Evolutionary conservation across 2,888 invertebrate genomes (phyloP).

Genomic region (Chrysolina haemoptera): DNA sequence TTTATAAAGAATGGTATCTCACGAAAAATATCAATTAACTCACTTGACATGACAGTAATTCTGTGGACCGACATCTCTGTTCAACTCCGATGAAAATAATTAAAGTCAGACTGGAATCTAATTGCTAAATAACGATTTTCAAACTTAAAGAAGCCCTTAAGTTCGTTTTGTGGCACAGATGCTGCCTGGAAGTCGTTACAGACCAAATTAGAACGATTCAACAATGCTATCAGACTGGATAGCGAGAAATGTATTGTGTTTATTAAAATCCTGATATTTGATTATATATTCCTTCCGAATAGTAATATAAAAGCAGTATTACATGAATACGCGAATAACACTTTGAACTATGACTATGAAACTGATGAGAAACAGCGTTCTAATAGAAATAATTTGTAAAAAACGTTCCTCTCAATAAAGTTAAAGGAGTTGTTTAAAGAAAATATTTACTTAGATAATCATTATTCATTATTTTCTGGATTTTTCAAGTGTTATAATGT

Average conservation of each 20-base stretch:
- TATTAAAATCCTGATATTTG: neutral
- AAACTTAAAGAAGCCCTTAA: slow-evolving; percentile 31
- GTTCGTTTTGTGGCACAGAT: slow-evolving; percentile 49
- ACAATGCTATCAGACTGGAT: slow-evolving; percentile 51
- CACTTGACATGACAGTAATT: slow-evolving; percentile 9
- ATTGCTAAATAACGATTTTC: slow-evolving; percentile 52
- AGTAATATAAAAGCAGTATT: neutral
- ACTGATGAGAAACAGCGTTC: too few species aligned
- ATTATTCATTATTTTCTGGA: too few species aligned
- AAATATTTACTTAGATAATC: too few species aligned
- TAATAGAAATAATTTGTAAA: too few species aligned
- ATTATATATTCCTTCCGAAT: neutral
- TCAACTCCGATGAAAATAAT: slow-evolving; percentile 45
- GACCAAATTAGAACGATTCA: slow-evolving; percentile 57
- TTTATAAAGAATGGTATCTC: too few species aligned
- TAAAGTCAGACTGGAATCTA: slow-evolving; percentile 37
- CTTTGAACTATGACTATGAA: too few species aligned
- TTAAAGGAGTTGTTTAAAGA: too few species aligned
- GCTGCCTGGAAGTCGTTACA: slow-evolving; percentile 50
- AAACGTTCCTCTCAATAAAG: too few species aligned
- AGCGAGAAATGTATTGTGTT: slow-evolving; percentile 5
- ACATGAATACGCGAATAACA: neutral
- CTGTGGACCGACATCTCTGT: slow-evolving; percentile 18
- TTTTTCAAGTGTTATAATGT: too few species aligned
- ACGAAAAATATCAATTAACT: neutral